These are phyloP conservation scores for Radopholus similis DNA, from an alignment of 1,140 invertebrate genomes.

Conservation along the genomic window DNA sequence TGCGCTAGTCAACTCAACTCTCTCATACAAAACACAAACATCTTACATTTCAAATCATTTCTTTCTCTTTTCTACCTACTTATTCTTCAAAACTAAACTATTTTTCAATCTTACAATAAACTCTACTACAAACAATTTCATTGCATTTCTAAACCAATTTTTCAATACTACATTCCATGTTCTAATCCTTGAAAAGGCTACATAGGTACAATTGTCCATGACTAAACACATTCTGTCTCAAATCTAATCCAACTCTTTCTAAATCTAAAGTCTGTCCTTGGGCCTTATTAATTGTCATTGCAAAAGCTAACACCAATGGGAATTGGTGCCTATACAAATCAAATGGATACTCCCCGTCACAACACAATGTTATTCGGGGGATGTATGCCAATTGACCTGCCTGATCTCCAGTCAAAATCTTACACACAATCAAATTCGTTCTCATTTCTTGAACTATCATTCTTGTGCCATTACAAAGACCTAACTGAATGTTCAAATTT, in stretches of 20 bases:
- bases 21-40: too few species aligned
- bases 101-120: too few species aligned
- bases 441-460: constrained; percentile 24
- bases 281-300: constrained; percentile 66
- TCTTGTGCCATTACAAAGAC: constrained; percentile 37
- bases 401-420: constrained; percentile 34
- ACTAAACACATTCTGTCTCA: constrained; percentile 61
- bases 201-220: constrained; percentile 63
- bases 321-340: constrained; percentile 62
- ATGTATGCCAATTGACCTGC: constrained; percentile 19
- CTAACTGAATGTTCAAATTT: neutral
- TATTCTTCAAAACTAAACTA: too few species aligned
- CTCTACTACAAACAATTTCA: too few species aligned
- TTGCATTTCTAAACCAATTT: constrained; percentile 17
- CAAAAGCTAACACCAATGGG: constrained; percentile 63
- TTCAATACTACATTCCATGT: constrained; percentile 10
- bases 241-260: constrained; percentile 56
- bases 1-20: too few species aligned
- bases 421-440: constrained; percentile 8
- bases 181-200: constrained; percentile 52
- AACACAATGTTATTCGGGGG: constrained; percentile 19
- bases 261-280: constrained; percentile 65
- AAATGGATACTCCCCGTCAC: constrained; percentile 4
- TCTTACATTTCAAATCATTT: too few species aligned
- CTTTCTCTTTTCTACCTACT: too few species aligned